These are phyloP conservation scores for Oreochromis spilurus DNA, from an alignment of 2,113 vertebrate genomes.

Conservation along the genomic window DNA sequence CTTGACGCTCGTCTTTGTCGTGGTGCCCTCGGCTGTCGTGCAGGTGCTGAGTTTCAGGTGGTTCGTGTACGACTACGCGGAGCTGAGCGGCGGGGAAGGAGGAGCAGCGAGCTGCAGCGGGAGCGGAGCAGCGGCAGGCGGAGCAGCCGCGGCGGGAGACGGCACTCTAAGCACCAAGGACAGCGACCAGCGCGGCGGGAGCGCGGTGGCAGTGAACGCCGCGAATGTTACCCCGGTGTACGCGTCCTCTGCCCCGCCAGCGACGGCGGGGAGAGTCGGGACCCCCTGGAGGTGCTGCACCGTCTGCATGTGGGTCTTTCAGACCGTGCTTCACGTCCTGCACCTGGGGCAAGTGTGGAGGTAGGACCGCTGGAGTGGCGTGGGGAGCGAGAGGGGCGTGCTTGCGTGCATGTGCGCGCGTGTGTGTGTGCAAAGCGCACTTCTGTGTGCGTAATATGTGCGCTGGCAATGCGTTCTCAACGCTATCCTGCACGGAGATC, in stretches of 20 bases:
- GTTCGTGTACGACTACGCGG: slow-evolving; percentile 87
- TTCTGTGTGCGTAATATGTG: not conserved
- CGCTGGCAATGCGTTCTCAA: not conserved
- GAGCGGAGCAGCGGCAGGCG: slow-evolving; percentile 52
- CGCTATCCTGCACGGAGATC: not conserved
- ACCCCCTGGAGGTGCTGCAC: slow-evolving; percentile 79
- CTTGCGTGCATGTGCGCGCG: not conserved
- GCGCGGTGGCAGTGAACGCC: slow-evolving; percentile 43
- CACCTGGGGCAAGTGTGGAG: slow-evolving; percentile 94
- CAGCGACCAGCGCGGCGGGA: slow-evolving; percentile 64
- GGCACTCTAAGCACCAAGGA: slow-evolving; percentile 72
- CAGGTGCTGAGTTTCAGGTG: slow-evolving; percentile 95
- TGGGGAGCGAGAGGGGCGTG: not conserved
- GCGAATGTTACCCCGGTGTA: slow-evolving; percentile 28
- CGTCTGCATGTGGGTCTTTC: slow-evolving; percentile 86
- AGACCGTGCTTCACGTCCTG: slow-evolving; percentile 85
- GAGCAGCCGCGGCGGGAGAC: slow-evolving; percentile 20
- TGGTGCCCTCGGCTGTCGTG: slow-evolving; percentile 90
- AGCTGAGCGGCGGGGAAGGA: slow-evolving; percentile 58
- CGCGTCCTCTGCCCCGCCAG: slow-evolving; percentile 44
- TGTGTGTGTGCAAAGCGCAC: rapidly evolving
- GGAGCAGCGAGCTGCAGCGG: slow-evolving; percentile 50
- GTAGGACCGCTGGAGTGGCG: slow-evolving; percentile 65
- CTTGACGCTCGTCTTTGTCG: slow-evolving; percentile 87
- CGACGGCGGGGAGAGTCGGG: slow-evolving; percentile 24